Base-by-base conservation (phyloP, 2,797 vertebrate species). In the Argyrosomus regius region DNA sequence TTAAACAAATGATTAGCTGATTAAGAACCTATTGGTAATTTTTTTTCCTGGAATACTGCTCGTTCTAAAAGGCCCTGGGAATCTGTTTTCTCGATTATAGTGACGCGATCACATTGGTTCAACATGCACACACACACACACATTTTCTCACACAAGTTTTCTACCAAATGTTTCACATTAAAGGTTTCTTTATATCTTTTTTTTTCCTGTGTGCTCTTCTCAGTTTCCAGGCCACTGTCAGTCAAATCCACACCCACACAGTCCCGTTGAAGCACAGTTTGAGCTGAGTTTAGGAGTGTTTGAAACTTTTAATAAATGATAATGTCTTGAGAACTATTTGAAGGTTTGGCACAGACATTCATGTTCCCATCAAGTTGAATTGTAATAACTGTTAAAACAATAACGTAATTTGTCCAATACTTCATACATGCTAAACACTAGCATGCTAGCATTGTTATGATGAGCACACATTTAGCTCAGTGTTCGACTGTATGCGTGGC, bases 381-480 rank as follows among this genome's bases (percentile, higher is more conserved):
- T 31, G 28, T 31, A 31, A 35, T 8, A 35, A 35, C 35, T 35
- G 35, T 8, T 35, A 35, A 35, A 35, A 39, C 35, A 39, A 39
- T 8, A n/a, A 52, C 24, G 8, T 18, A 0, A 35, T 62, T 61
- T 41, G 9, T 50, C 24, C 4, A 74, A 52, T 54, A 39, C 8
- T 39, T 39, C 35, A 39, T 9, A 39, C 35, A 61, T 41, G 26
- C 48, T 52, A 28, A 60, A 68, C 9, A 57, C 67, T 8, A 76
- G 35, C 71, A 49, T 58, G n/a, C 13, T 9, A 46, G 62, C 50
- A 78, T 59, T 14, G 13, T 2, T 39, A 39, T 9, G 35, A 39
- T 9, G 35, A 39, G 35, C 35, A 39, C 35, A 9, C 35, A 39
- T 39, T 39, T 9, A 39, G 35, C 8, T 9, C 35, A 39, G 35